These are phyloP conservation scores for Capreolus pygargus DNA, from an alignment of 2,113 vertebrate genomes.

Conservation along the genomic window DNA sequence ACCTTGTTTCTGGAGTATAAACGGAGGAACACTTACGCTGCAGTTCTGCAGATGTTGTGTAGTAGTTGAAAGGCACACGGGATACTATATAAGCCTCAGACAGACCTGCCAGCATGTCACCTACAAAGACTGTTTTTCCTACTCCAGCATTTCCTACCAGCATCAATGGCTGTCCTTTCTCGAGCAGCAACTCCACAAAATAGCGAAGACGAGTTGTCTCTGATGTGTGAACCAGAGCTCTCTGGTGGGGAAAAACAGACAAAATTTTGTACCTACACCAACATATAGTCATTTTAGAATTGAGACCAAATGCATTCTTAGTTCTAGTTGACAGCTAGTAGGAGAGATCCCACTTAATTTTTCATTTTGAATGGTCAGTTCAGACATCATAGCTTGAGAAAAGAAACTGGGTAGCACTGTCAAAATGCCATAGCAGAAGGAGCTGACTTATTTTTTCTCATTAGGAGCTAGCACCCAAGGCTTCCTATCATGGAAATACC, in stretches of 20 bases:
- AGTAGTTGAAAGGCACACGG: conserved; percentile 74
- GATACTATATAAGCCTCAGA: conserved; percentile 67
- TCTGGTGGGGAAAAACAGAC: conserved; percentile 33
- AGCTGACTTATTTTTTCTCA: neutral
- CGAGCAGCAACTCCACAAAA: conserved; percentile 70
- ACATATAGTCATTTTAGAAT: neutral
- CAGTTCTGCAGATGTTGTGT: conserved; percentile 63
- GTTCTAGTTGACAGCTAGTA: neutral
- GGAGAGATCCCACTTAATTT: neutral
- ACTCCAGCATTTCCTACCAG: conserved; percentile 70
- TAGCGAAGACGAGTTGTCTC: conserved; percentile 70
- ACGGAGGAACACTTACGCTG: conserved; percentile 65
- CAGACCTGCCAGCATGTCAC: conserved; percentile 40
- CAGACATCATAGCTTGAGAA: neutral
- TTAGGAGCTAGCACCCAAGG: neutral
- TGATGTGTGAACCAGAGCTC: conserved; percentile 73
- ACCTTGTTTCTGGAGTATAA: neutral
- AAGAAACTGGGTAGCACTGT: neutral
- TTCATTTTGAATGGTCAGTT: neutral
- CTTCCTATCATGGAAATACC: neutral
- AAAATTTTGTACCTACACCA: neutral
- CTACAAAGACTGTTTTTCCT: conserved; percentile 70
- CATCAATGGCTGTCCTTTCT: conserved; percentile 72
- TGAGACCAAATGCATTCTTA: neutral
- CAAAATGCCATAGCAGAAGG: neutral